Base-by-base conservation (phyloP, 2,888 invertebrate species). In the Trilocha varians region DNA sequence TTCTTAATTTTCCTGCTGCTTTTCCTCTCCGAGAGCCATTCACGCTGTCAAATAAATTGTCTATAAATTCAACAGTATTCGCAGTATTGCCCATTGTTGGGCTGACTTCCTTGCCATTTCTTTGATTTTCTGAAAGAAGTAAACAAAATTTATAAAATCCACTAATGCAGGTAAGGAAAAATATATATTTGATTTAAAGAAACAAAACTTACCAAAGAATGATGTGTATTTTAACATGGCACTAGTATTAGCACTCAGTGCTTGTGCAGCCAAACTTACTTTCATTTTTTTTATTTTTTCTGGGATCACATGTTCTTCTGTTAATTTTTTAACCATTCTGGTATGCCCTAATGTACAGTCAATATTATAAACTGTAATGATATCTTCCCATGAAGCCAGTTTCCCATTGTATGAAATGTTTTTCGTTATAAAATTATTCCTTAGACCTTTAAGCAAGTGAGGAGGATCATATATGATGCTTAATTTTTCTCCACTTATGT, bases 391-490 rank as follows among this genome's bases (percentile, higher is more conserved):
- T 13, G 17, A n/a, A 5, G 37, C 37, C n/a, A 13, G 13, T 11
- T 6, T n/a, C 8, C 13, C 37, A 2, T 37, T 18, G 13, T n/a
- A 37, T 13, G 18, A 11, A 3, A 37, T 32, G 3, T 25, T 38
- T 38, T 38, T 38, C 5, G 37, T 37, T 6, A 37, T 11, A 13
- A 37, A 43, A 33, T 40, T 45, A 14, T 44, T 53, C 36, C 48
- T 34, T 16, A 51, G 5, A 1, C 49, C 44, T 39, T 55, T 49
- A 13, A 53, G 35, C 6, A 53, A 34, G 38, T 54, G 53, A 3
- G 53, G 52, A 8, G 50, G 46, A 13, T 54, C 52, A 48, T 40
- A 47, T 33, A 54, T 38, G 2, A 57, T 14, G 38, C 39, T 45
- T 2, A 49, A 13, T 9, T 48, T 32, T 8, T 40, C 37, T 13